Conservation (phyloP, 2,888 invertebrate species). For the Synergus laeviventris region DNA sequence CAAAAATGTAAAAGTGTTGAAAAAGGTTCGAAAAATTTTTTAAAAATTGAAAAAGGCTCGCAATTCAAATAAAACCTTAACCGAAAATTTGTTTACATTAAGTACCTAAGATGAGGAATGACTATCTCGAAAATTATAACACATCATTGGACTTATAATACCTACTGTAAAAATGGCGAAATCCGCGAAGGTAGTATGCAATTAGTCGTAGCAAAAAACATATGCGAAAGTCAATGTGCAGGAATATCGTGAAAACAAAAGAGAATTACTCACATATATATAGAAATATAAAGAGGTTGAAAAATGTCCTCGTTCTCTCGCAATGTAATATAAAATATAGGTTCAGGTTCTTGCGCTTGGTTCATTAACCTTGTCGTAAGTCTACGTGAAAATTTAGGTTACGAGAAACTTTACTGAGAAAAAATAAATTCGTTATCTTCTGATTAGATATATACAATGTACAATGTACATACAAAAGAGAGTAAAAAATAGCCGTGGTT, state of each 20-base stretch:
- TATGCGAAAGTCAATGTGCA: not conserved
- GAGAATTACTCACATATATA: not conserved
- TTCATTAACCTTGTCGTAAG: slow-evolving; percentile 25
- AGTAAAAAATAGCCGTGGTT: not conserved
- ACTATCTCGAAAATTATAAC: not conserved
- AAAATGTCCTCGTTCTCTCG: slow-evolving; percentile 34
- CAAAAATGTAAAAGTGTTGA: no score
- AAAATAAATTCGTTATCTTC: slow-evolving; percentile 27
- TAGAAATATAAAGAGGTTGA: slow-evolving; percentile 12
- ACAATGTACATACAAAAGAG: not conserved
- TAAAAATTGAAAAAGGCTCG: no score
- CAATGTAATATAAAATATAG: slow-evolving; percentile 8
- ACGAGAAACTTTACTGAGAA: not conserved
- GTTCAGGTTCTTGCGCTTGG: not conserved
- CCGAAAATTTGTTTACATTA: not conserved
- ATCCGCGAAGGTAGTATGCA: slow-evolving; percentile 19
- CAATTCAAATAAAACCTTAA: not conserved
- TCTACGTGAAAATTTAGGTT: slow-evolving; percentile 21
- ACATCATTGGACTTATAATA: not conserved
- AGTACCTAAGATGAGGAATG: not conserved
- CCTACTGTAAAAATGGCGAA: slow-evolving; percentile 1
- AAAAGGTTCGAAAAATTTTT: no score
- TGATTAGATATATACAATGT: slow-evolving; percentile 26
- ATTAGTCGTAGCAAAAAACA: not conserved
- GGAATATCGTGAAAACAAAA: not conserved